Evolutionary conservation across 2,797 vertebrate genomes (phyloP).

Genomic region (Melanotaenia boesemani): DNA sequence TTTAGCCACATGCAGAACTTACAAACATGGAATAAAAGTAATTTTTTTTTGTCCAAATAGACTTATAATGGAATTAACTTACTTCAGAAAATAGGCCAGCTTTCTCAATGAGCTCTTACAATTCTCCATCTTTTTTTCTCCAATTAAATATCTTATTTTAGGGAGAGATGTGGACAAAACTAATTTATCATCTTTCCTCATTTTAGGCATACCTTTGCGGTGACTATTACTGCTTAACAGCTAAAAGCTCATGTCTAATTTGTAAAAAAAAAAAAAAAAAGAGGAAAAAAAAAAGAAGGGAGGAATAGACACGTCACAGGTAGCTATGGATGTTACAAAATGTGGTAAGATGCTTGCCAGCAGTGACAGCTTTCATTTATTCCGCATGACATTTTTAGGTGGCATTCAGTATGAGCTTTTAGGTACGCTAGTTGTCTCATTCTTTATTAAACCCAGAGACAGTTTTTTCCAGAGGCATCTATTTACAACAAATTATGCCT

Average conservation of each 20-base stretch:
- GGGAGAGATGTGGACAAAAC: too few relatives aligned
- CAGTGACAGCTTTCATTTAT: slow-evolving; percentile 55
- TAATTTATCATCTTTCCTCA: too few relatives aligned
- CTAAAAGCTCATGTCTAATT: slow-evolving; percentile 13
- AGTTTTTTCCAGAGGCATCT: slow-evolving; percentile 58
- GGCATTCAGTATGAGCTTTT: slow-evolving; percentile 59
- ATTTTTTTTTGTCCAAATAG: slow-evolving; percentile 18
- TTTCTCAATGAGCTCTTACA: slow-evolving; percentile 26
- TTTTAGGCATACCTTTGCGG: too few relatives aligned
- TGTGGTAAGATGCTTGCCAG: slow-evolving; percentile 32
- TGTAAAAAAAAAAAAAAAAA: slow-evolving; percentile 29
- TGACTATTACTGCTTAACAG: slow-evolving; percentile 34
- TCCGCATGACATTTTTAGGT: slow-evolving; percentile 35
- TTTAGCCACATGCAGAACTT: slow-evolving; percentile 10
- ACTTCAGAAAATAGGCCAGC: slow-evolving; percentile 24
- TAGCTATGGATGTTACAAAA: slow-evolving; percentile 37
- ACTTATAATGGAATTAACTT: slow-evolving; percentile 54
- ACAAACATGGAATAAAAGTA: slow-evolving; percentile 11
- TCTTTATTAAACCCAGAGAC: slow-evolving; percentile 61
- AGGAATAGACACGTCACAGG: slow-evolving; percentile 31
- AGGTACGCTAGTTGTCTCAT: slow-evolving; percentile 42
- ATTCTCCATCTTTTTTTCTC: slow-evolving; percentile 21
- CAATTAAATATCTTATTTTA: slow-evolving; percentile 15
- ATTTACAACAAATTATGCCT: slow-evolving; percentile 71
- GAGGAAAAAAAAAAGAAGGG: slow-evolving; percentile 26